These are phyloP conservation scores for Selenia dentaria DNA, from an alignment of 2,888 invertebrate genomes.

Conservation along the genomic window DNA sequence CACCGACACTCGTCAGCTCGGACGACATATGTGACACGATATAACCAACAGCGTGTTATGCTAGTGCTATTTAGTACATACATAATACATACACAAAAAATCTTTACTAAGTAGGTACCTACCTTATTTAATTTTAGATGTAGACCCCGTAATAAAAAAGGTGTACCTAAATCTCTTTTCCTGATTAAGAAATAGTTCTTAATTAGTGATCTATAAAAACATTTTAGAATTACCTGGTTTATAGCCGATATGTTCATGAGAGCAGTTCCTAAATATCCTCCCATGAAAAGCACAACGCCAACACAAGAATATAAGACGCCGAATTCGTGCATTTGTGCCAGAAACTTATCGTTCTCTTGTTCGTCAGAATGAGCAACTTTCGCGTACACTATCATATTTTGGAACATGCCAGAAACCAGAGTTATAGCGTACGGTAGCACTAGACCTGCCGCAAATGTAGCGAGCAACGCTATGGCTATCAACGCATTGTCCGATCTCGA, in stretches of 20 bases:
- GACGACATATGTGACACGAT: too few relatives aligned
- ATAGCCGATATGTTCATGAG: constrained; percentile 88
- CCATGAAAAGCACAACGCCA: constrained; percentile 82
- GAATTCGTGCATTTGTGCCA: constrained; percentile 79
- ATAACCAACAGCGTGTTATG: too few relatives aligned
- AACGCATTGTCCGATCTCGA: constrained; percentile 80
- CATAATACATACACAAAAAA: too few relatives aligned
- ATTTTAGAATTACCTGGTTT: too few relatives aligned
- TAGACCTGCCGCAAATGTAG: constrained; percentile 45
- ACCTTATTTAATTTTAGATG: too few relatives aligned
- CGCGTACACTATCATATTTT: constrained; percentile 83
- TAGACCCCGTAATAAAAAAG: too few relatives aligned
- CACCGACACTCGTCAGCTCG: too few relatives aligned
- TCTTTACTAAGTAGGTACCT: too few relatives aligned
- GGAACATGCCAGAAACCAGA: constrained; percentile 70
- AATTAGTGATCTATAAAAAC: too few relatives aligned
- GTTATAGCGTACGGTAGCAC: constrained; percentile 52
- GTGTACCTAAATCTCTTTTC: too few relatives aligned
- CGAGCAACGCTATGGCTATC: constrained; percentile 79
- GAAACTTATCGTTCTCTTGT: constrained; percentile 59
- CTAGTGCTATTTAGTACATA: too few relatives aligned
- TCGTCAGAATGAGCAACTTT: constrained; percentile 40
- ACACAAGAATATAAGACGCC: constrained; percentile 84
- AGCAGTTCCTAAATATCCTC: constrained; percentile 86
- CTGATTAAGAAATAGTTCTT: too few relatives aligned